phyloP scores from a whole-genome alignment of 2,797 vertebrate genomes.

The Liasis olivaceus region DNA sequence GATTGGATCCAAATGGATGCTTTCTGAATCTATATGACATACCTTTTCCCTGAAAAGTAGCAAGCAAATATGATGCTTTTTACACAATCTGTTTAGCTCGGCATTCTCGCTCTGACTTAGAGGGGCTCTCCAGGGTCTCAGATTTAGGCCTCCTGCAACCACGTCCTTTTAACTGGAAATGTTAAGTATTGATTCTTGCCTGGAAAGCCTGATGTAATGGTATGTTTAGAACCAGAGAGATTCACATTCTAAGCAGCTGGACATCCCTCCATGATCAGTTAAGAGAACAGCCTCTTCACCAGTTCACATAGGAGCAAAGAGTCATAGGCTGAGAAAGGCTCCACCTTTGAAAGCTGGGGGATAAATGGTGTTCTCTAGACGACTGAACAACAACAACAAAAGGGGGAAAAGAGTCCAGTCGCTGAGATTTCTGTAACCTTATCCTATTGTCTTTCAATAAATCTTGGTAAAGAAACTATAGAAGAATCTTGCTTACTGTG shows the following conservation, averaged over 20 bases:
- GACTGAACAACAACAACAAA: no score
- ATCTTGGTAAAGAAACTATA: background rate
- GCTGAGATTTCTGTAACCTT: background rate
- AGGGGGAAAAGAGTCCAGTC: no score
- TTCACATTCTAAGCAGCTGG: background rate
- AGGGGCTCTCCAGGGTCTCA: background rate
- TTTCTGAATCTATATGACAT: background rate
- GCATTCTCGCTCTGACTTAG: background rate
- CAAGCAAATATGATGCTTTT: background rate
- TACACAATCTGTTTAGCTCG: background rate
- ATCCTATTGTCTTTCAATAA: background rate
- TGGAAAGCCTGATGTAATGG: background rate
- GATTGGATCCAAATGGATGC: slow-evolving; percentile 12
- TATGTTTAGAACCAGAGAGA: background rate
- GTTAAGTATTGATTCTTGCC: background rate
- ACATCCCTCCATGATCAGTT: background rate
- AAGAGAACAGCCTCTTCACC: background rate
- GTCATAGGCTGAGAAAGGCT: background rate
- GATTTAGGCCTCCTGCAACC: background rate
- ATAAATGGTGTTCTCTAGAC: no score
- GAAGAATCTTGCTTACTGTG: background rate
- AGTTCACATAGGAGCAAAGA: background rate
- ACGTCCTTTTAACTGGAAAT: background rate
- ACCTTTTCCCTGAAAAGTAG: slow-evolving; percentile 17
- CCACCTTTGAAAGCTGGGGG: no score